Percentiles rank a stretch among this genome's conserved stretches.
These are phyloP conservation scores for Agriopis leucophaearia DNA, from an alignment of 2,888 invertebrate genomes.

Conservation along the genomic window DNA sequence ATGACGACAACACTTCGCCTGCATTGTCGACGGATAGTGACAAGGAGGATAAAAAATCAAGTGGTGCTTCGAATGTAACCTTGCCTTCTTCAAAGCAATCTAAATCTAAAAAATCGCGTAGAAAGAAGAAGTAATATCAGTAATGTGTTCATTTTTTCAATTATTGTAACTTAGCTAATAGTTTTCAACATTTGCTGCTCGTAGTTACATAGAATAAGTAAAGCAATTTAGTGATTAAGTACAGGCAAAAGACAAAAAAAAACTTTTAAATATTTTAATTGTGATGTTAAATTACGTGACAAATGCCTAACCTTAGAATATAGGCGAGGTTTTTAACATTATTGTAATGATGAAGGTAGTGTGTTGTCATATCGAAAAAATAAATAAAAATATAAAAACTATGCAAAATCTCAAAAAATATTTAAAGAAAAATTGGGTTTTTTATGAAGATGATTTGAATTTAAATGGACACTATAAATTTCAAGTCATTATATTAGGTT, in stretches of 20 bases:
- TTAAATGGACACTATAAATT: constrained; percentile 33
- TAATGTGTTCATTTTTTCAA: constrained; percentile 69
- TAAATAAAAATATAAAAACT: constrained; percentile 76
- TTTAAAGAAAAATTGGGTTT: constrained; percentile 45
- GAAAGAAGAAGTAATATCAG: constrained; percentile 86
- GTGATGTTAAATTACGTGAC: constrained; percentile 43
- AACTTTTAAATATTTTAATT: constrained; percentile 40
- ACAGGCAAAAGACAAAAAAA: constrained; percentile 75
- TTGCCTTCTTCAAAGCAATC: constrained; percentile 75
- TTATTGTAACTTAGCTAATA: constrained; percentile 54
- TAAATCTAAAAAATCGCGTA: constrained; percentile 86
- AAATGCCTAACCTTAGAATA: constrained; percentile 38
- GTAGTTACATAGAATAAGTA: constrained; percentile 67
- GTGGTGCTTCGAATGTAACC: constrained; percentile 69
- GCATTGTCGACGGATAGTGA: constrained; percentile 86
- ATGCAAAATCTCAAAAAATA: constrained; percentile 76
- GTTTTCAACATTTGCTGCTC: constrained; percentile 65
- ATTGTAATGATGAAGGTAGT: constrained; percentile 59
- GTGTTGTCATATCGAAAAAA: constrained; percentile 70
- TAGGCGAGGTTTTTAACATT: constrained; percentile 49
- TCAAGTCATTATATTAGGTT: constrained; percentile 44
- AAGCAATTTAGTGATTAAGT: constrained; percentile 69
- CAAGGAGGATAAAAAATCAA: constrained; percentile 76
- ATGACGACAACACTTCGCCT: constrained; percentile 84
- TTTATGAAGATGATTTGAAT: constrained; percentile 42